Evolutionary conservation across 2,797 vertebrate species (phyloP), one percentile per base, ranked within the genome.

Genomic region (Periparus ater): DNA sequence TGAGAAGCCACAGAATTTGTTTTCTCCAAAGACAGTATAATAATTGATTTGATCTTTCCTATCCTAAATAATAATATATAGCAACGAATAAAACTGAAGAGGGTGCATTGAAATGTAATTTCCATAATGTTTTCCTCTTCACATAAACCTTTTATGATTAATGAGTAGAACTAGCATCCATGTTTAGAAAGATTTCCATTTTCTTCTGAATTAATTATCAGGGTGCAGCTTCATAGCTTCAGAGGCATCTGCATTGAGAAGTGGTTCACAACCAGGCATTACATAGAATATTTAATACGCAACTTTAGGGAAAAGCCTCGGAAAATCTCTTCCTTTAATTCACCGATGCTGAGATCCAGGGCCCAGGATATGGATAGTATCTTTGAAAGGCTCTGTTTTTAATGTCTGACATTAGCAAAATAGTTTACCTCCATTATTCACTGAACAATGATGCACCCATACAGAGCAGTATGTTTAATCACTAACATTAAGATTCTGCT

Each of bases 111-210:
- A 91, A 95, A 93, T 78, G 61, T 86, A 68, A 82, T 93, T 95
- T 92, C 48, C 90, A 48, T 93, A 88, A 95, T 92, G 45, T 92
- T 94, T 96, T 92, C 45, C 61, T 87, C 53, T 89, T 96, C 90
- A 38, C 44, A 72, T 81, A 95, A 94, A 79, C 61, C 72, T 88
- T 91, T 80, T 88, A 86, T 90, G 88, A 95, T 87, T 93, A 94
- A 95, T 90, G 74, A 85, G 51, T 84, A 42, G 58, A 90, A 79
- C 83, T 75, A 55, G 23, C 75, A 75, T 81, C 78, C 61, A 81
- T 79, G 74, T 92, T 92, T 95, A 60, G 53, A 74, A 79, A 93
- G 57, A 76, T 68, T 89, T 94, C 47, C 63, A 62, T 89, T 96
- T 95, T 92, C 85, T 88, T 68, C 34, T 82, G 79, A 93, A 84